A percentile compares a stretch with the other conserved stretches of the same genome.
Evolutionary conservation across 2,888 invertebrate species (phyloP).

Genomic region (Drosophila lutescens): DNA sequence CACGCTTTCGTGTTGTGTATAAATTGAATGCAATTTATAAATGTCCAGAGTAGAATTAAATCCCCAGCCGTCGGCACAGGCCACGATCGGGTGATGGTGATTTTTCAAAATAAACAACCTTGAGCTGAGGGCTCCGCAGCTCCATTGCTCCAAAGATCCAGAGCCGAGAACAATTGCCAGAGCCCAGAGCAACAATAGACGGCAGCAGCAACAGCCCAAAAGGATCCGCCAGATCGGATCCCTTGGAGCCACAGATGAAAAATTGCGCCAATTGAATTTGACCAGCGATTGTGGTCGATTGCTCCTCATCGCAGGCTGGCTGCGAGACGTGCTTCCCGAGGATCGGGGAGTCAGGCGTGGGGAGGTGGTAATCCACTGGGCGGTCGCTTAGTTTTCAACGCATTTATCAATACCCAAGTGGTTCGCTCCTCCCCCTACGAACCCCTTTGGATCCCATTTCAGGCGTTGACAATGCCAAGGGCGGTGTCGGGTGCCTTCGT

Average conservation of each 20-base stretch:
- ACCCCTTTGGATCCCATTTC: constrained; percentile 15
- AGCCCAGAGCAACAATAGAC: constrained; percentile 66
- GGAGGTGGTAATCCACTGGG: constrained; percentile 75
- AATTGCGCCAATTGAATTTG: constrained; percentile 83
- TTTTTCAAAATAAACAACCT: constrained; percentile 80
- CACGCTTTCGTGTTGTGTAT: constrained; percentile 82
- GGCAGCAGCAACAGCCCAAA: constrained; percentile 54
- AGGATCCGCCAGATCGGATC: constrained; percentile 63
- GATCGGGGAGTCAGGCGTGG: constrained; percentile 26
- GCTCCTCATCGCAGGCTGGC: constrained; percentile 37
- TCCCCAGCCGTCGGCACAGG: constrained; percentile 69
- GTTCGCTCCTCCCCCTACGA: constrained; percentile 33
- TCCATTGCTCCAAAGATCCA: constrained; percentile 15
- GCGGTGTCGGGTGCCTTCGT: constrained; percentile 38
- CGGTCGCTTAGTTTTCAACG: constrained; percentile 81
- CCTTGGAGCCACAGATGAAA: constrained; percentile 76
- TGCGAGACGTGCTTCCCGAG: constrained; percentile 9
- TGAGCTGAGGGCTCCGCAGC: constrained; percentile 55
- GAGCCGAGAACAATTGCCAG: constrained; percentile 70
- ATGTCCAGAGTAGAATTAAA: constrained; percentile 82
- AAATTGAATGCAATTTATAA: constrained; percentile 84
- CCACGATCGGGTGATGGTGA: constrained; percentile 73
- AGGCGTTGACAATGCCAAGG: constrained; percentile 70
- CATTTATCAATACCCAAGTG: constrained; percentile 81
- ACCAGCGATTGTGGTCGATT: constrained; percentile 71